Base-by-base conservation (phyloP, 1,140 invertebrate genomes). In the Tribolium castaneum region DNA sequence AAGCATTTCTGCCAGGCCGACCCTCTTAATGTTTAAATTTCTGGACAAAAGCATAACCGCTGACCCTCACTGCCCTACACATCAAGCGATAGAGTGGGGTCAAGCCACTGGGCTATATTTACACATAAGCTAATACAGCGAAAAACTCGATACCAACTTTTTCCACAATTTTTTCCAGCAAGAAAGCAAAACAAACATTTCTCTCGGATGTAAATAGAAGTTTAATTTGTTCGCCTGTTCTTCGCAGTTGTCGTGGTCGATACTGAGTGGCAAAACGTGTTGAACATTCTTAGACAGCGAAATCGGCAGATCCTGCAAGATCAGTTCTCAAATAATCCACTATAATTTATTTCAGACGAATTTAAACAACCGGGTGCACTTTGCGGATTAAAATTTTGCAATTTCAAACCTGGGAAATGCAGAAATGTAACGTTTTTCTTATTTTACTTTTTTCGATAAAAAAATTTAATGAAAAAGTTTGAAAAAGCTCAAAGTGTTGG, bases 141-240 rank as follows among this genome's bases (percentile, higher is more conserved):
- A 30, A 30, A 30, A 30, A 30, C 25, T 30, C 49, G 49, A 12
- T 50, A 50, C n/a, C 13, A 50, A 50, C 49, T n/a, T 14, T 50
- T 0, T n/a, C 3, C 0, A 1, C 10, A 12, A 14, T 50, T 54
- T 19, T 54, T 16, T 14, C 1, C 52, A 13, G n/a, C 14, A 13
- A 16, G 54, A 59, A 22, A 59, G n/a, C 16, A n/a, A 59, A 10
- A 22, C 9, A 59, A 59, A 22, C 25, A 59, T 59, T 59, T 59
- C 7, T 2, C 22, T 59, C 6, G 10, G 19, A 25, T 25, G 54
- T 25, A 19, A 59, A 59, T 19, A 59, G 19, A 59, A 59, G 54
- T 59, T 59, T 59, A 59, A 59, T 59, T 59, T 59, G 54, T 59
- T 59, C 54, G 54, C 6, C 14, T 59, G 54, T 19, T 59, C 19